Evolutionary conservation across 2,113 vertebrate genomes (phyloP).

Genomic region (Egretta garzetta): DNA sequence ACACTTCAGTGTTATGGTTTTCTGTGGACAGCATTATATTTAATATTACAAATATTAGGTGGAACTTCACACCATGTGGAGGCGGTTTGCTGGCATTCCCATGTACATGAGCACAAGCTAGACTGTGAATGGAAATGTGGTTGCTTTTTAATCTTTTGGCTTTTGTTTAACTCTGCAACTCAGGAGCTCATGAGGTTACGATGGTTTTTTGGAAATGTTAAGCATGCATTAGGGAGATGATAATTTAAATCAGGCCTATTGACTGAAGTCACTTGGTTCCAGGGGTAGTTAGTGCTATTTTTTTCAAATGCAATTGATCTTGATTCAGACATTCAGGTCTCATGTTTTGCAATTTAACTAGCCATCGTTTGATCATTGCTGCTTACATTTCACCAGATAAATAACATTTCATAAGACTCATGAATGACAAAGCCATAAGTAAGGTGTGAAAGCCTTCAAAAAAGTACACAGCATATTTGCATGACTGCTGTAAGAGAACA

Average conservation of each 20-base stretch:
- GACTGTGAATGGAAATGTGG: not conserved
- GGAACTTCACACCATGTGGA: not conserved
- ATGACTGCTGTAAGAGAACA: not conserved
- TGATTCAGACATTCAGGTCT: not conserved
- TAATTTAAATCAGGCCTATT: not conserved
- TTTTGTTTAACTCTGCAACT: not conserved
- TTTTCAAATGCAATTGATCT: not conserved
- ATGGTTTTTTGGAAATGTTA: not conserved
- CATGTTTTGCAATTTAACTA: not conserved
- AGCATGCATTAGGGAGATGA: not conserved
- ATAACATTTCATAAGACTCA: not conserved
- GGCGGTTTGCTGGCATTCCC: not conserved
- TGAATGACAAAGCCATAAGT: not conserved
- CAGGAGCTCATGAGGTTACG: not conserved
- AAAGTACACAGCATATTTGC: not conserved
- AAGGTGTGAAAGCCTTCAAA: not conserved
- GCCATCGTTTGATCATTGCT: not conserved
- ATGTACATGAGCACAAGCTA: not conserved
- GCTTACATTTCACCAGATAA: not conserved
- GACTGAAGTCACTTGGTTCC: not conserved
- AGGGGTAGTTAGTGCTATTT: not conserved
- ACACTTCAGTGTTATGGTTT: not conserved
- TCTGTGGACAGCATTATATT: not conserved
- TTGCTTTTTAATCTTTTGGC: not conserved
- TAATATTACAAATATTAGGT: not conserved